Conservation (phyloP, 2,113 vertebrate species). For the Parotia lawesii region DNA sequence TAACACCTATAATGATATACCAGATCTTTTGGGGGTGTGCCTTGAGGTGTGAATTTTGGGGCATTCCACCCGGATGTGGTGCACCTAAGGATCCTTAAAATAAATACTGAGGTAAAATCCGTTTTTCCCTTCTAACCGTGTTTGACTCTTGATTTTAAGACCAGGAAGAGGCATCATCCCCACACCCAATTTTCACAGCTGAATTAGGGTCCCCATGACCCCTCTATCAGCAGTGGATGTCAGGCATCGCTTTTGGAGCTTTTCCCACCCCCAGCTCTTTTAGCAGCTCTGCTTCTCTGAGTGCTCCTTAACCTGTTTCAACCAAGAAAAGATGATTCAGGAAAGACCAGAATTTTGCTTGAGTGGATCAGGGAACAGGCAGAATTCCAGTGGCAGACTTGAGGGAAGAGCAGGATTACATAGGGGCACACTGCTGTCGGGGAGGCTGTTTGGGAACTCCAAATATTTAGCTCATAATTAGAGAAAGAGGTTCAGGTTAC, state of each 20-base stretch:
- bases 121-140: too few species aligned
- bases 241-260: not conserved
- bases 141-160: too few species aligned
- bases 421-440: not conserved
- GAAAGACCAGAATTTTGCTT: not conserved
- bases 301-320: not conserved
- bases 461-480: not conserved
- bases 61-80: too few species aligned
- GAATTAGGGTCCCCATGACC: accelerated
- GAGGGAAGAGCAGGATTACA: not conserved
- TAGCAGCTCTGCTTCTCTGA: not conserved
- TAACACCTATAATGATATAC: too few species aligned
- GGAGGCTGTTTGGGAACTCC: not conserved
- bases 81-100: too few species aligned
- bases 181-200: not conserved
- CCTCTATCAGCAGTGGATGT: not conserved
- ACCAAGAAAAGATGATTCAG: not conserved
- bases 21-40: too few species aligned
- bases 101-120: too few species aligned
- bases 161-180: too few species aligned
- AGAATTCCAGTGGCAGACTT: not conserved
- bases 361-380: not conserved
- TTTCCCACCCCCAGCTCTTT: not conserved
- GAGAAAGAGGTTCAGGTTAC: slow-evolving; percentile 12
- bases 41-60: too few species aligned